Evolutionary conservation across 2,797 vertebrate genomes (phyloP).

Genomic region (Pempheris klunzingeri): DNA sequence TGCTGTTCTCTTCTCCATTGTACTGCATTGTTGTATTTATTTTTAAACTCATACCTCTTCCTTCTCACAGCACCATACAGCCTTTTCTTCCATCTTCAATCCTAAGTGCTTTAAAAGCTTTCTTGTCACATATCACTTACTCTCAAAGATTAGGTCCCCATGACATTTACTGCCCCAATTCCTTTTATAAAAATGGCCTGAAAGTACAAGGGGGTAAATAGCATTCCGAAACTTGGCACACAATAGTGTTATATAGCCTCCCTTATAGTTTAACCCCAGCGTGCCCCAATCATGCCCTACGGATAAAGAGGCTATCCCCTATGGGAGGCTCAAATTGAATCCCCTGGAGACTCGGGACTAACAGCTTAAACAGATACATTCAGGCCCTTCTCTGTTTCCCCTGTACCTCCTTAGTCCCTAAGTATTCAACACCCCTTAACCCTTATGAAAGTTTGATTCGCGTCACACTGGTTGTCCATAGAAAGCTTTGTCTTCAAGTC

Average conservation of each 20-base stretch:
- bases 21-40: conserved; percentile 76
- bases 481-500: conserved; percentile 51
- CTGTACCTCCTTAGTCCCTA: conserved; percentile 60
- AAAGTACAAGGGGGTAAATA: conserved; percentile 64
- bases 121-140: conserved; percentile 80
- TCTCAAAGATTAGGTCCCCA: conserved; percentile 69
- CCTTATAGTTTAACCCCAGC: conserved; percentile 79
- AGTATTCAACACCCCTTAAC: conserved; percentile 63
- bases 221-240: conserved; percentile 72
- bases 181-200: conserved; percentile 63
- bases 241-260: conserved; percentile 75
- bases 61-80: conserved; percentile 68
- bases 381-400: conserved; percentile 65
- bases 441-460: conserved; percentile 75
- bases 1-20: conserved; percentile 74
- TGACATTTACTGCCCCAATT: conserved; percentile 73
- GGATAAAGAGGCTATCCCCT: conserved; percentile 76
- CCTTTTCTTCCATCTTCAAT: conserved; percentile 72
- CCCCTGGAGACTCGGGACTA: conserved; percentile 68
- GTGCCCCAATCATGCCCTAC: conserved; percentile 76
- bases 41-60: conserved; percentile 79
- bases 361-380: conserved; percentile 77
- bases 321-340: conserved; percentile 79
- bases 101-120: conserved; percentile 78
- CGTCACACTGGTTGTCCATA: conserved; percentile 31